Percentiles rank a stretch among this genome's conserved stretches.
These are phyloP conservation scores for Pseudomyrmex cubaensis DNA, from an alignment of 1,140 invertebrate species.

Conservation along the genomic window DNA sequence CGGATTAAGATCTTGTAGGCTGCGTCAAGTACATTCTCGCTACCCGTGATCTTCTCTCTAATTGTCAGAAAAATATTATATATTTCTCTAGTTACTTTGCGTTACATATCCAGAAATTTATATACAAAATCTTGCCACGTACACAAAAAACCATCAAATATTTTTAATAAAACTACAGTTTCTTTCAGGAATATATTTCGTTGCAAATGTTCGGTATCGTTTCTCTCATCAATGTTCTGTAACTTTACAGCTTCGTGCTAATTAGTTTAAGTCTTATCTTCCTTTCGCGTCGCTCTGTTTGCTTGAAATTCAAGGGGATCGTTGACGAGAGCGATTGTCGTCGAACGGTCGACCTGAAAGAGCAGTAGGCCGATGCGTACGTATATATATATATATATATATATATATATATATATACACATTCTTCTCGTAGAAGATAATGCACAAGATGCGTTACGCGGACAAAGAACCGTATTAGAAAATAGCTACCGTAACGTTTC, in stretches of 20 bases:
- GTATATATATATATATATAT: too few species aligned
- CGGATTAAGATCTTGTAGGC: slow-evolving; percentile 29
- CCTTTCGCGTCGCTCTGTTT: not conserved
- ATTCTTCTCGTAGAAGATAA: slow-evolving; percentile 27
- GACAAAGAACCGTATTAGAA: slow-evolving; percentile 42
- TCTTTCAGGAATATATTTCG: too few species aligned
- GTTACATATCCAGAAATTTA: too few species aligned
- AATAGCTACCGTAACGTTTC: slow-evolving; percentile 40
- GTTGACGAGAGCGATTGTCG: slow-evolving; percentile 1
- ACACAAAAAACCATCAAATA: too few species aligned
- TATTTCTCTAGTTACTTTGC: too few species aligned
- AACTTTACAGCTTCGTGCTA: not conserved
- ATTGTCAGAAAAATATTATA: not conserved
- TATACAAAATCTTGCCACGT: too few species aligned
- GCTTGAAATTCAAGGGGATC: not conserved
- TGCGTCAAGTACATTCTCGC: not conserved
- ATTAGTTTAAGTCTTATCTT: not conserved
- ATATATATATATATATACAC: too few species aligned
- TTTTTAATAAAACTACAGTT: too few species aligned
- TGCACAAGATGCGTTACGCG: slow-evolving; percentile 29
- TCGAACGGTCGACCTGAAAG: slow-evolving; percentile 52
- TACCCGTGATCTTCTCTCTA: not conserved
- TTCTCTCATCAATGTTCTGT: too few species aligned
- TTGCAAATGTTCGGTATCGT: too few species aligned
- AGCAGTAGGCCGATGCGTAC: slow-evolving; percentile 19